Conservation (phyloP, 2,113 vertebrate genomes). For the Trochalopteron elliotii region DNA sequence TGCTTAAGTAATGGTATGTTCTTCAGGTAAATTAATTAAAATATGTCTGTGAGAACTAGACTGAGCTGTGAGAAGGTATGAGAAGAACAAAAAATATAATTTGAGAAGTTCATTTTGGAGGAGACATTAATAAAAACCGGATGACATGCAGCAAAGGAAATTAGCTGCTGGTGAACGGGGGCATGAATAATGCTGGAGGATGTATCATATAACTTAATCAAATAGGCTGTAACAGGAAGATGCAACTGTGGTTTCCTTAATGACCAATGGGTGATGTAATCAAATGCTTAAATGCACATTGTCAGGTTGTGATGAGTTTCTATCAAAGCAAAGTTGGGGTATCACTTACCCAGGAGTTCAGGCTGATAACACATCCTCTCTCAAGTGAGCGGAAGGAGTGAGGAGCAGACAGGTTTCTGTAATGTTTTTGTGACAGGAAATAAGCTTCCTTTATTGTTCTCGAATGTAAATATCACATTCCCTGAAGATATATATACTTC, state of each 20-base stretch:
- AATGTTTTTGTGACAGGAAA: background rate
- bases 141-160: constrained; percentile 27
- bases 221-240: constrained; percentile 44
- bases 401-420: background rate
- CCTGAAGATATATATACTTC: background rate
- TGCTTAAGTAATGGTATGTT: background rate
- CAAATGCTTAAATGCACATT: constrained; percentile 44
- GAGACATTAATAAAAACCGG: constrained; percentile 9
- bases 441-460: background rate
- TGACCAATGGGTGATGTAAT: constrained; percentile 56
- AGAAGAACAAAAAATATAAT: background rate
- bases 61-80: background rate
- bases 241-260: constrained; percentile 63
- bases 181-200: constrained; percentile 40
- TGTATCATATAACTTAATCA: constrained; percentile 46
- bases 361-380: background rate
- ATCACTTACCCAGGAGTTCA: background rate
- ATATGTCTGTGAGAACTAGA: background rate
- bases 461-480: background rate
- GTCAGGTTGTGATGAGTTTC: background rate
- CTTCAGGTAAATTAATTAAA: background rate
- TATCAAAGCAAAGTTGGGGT: background rate
- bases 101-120: background rate
- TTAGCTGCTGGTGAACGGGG: constrained; percentile 19
- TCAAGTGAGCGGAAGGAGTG: background rate